Evolutionary conservation across 2,888 invertebrate species (phyloP).

Genomic region (Hipparchia sbordonii): DNA sequence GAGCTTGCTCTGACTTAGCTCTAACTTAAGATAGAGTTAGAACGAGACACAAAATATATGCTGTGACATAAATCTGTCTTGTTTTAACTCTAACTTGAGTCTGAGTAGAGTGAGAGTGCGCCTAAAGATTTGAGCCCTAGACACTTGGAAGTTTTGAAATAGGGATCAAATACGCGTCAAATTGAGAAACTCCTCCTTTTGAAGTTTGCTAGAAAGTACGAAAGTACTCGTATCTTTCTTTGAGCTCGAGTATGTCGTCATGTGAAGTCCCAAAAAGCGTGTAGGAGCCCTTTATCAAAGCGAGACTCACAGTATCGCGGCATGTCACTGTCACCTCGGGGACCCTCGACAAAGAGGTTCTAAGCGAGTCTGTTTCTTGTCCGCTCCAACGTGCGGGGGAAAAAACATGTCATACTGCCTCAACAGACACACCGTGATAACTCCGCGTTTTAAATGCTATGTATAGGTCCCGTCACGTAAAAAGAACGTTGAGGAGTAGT

Average conservation of each 20-base stretch:
- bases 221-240: constrained; percentile 1
- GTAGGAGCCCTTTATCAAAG: constrained; percentile 38
- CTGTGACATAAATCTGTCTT: no score
- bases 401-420: constrained; percentile 22
- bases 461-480: no score
- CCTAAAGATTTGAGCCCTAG: no score
- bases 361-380: constrained; percentile 42
- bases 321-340: constrained; percentile 51
- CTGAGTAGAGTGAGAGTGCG: no score
- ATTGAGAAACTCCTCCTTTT: background rate
- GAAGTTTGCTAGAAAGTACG: background rate
- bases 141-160: background rate
- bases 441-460: constrained; percentile 7
- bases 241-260: constrained; percentile 2
- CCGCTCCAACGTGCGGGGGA: constrained; percentile 26
- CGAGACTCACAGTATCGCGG: constrained; percentile 37
- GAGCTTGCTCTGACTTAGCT: no score
- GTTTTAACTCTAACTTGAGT: no score
- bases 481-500: no score
- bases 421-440: background rate
- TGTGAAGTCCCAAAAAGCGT: constrained; percentile 19
- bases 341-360: constrained; percentile 47
- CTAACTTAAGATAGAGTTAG: no score
- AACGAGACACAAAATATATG: no score
- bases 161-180: background rate